Evolutionary conservation across 2,797 vertebrate species (phyloP), one percentile per base, ranked within the genome.

Genomic region (Coluber constrictor): DNA sequence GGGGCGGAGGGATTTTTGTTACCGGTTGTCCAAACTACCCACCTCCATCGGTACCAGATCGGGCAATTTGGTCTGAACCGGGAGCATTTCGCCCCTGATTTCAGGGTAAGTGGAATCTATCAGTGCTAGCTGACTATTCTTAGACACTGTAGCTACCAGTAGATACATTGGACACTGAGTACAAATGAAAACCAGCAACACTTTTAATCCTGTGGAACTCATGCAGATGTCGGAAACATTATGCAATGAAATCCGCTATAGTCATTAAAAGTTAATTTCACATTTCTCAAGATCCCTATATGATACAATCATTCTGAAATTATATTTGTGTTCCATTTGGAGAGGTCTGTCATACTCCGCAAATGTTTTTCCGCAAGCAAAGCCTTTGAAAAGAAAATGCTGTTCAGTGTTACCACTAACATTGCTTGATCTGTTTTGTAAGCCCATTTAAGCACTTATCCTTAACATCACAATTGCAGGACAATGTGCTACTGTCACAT

Each of bases 381-480:
- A 37, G 32, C 16, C 16, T 74, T 74, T 74, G 16, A 18, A 7
- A 32, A 16, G 2, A 37, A 74, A 74, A 70, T 70, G 5, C 66
- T 70, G n/a, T 32, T 15, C 66, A 32, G 5, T 32, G 5, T 20
- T 5, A 66, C 60, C 9, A 57, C 3, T n/a, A 90, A 59, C 1
- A 92, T 15, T 87, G 15, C 4, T 56, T 23, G 15, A 88, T 92
- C 57, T 70, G 9, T 88, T 83, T 88, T 93, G 89, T 56, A 87
- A 51, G 7, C 79, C 23, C 87, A 47, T 12, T 90, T 86, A 91
- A 16, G 86, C 13, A 3, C 92, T 94, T 56, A 92, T n/a, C 9
- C 37, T 90, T 90, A 86, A 23, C 47, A n/a, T 20, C 94, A 63
- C 0, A 95, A 92, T 51, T 5, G 90, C 93, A 94, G 25, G 89